These are phyloP conservation scores for Calliphora vomitoria DNA, from an alignment of 2,888 invertebrate genomes.

Conservation along the genomic window DNA sequence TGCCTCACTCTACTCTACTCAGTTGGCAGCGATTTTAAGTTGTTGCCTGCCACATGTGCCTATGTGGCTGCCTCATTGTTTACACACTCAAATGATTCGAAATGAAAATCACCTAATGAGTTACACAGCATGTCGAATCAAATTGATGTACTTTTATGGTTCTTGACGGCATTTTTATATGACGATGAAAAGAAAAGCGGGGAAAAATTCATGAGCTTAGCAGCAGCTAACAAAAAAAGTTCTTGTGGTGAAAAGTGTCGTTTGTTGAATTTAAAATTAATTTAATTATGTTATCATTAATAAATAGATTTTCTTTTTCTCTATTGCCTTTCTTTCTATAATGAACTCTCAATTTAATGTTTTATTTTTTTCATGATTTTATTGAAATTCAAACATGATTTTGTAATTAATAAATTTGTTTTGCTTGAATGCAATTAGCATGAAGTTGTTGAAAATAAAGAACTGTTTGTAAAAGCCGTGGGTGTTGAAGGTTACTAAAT, in stretches of 20 bases:
- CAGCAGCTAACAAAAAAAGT: slow-evolving; percentile 17
- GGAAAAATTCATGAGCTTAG: slow-evolving; percentile 11
- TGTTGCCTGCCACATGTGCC: slow-evolving; percentile 11
- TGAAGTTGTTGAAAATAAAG: slow-evolving; percentile 20
- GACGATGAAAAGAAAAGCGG: slow-evolving; percentile 9
- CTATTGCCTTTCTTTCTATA: slow-evolving; percentile 5
- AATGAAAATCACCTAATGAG: slow-evolving; percentile 71
- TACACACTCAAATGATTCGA: slow-evolving; percentile 60
- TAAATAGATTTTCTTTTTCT: slow-evolving; percentile 13
- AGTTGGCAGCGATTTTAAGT: not conserved
- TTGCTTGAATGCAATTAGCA: slow-evolving; percentile 37
- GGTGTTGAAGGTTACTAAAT: not conserved
- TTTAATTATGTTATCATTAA: slow-evolving; percentile 69
- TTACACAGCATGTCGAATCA: slow-evolving; percentile 72
- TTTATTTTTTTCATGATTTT: slow-evolving; percentile 25
- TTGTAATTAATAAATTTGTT: slow-evolving; percentile 65
- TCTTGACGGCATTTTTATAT: slow-evolving; percentile 61
- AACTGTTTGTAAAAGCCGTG: slow-evolving; percentile 1
- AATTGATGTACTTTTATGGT: slow-evolving; percentile 65
- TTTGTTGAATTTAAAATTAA: slow-evolving; percentile 69
- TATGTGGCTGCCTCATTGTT: slow-evolving; percentile 42
- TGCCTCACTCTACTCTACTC: not conserved
- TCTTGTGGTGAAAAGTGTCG: slow-evolving; percentile 64
- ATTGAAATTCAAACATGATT: slow-evolving; percentile 62
- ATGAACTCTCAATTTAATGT: slow-evolving; percentile 3